These are phyloP conservation scores for Pantala flavescens DNA, from an alignment of 1,140 invertebrate species.

Conservation along the genomic window DNA sequence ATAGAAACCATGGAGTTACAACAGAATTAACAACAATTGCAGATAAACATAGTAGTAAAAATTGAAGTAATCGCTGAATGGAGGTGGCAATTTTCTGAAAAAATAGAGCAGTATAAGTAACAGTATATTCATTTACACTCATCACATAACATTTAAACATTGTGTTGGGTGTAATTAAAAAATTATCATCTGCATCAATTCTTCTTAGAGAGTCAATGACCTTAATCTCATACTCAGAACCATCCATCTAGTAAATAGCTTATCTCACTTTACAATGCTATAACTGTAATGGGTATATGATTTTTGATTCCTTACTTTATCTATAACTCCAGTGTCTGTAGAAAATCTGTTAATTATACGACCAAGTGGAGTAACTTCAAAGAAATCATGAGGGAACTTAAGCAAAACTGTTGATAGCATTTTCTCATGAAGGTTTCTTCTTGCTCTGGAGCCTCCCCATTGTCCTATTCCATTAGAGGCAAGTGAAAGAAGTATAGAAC, in stretches of 20 bases:
- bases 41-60: conserved; percentile 57
- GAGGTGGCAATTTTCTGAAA: conserved; percentile 65
- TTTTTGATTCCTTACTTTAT: conserved; percentile 45
- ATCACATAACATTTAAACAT: background rate
- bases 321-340: conserved; percentile 58
- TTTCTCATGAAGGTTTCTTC: conserved; percentile 49
- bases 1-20: conserved; percentile 58
- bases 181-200: no score
- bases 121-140: no score
- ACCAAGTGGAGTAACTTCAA: conserved; percentile 60
- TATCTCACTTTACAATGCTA: no score
- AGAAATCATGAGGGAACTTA: conserved; percentile 51
- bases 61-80: conserved; percentile 58
- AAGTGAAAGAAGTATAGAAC: conserved; percentile 46
- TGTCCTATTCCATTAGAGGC: conserved; percentile 45
- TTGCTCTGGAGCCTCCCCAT: conserved; percentile 48
- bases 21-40: conserved; percentile 59
- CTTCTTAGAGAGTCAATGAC: no score
- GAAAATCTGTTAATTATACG: conserved; percentile 67
- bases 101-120: conserved; percentile 19
- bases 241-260: no score
- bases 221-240: no score
- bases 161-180: background rate
- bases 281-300: no score
- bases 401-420: conserved; percentile 48